Evolutionary conservation across 2,888 invertebrate genomes (phyloP), one percentile per base, ranked within the genome.

Genomic region (Macaria liturata): DNA sequence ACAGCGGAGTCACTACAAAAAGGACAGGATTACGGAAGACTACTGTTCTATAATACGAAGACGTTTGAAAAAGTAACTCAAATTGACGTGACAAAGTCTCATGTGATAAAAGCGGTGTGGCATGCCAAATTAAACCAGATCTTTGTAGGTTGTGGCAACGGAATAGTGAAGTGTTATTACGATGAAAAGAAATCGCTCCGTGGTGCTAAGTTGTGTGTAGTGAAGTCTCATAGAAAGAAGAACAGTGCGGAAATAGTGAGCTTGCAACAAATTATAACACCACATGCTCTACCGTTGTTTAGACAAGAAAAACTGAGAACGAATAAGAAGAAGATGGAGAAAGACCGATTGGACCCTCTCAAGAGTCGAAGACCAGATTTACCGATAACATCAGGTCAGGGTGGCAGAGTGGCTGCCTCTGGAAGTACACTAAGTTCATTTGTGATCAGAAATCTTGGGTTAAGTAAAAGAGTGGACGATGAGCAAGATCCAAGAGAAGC

Each of bases 41-140:
- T 98, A 0, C 80, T 96, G 57, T 98, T 99, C 82, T 97, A 95
- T 69, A 95, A 97, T 70, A 92, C 96, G 0, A 94, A 95, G 56
- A 96, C 95, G 0, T 97, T 97, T 69, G 93, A 96, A 31, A 77
- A 94, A 37, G 93, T 97, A 0, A 94, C 95, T 44, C 94, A 95
- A 63, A 94, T 98, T 55, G 93, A 95, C 6, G 96, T 98, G 0
- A 94, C 95, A 0, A 94, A 95, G 72, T 95, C 97, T 0, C 97
- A 97, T 66, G 95, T 98, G 0, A 97, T 99, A 1, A 96, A 98
- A 78, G 94, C 96, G 0, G 83, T 97, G 0, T 99, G 99, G 99
- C 99, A 99, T 87, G 97, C 99, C 0, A 97, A 98, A 80, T 86
- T 99, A n/a, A 99, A 99, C 80, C 99, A 99, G 81, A 95, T 99